Base-by-base conservation (phyloP, 1,140 invertebrate genomes). In the Galendromus occidentalis region DNA sequence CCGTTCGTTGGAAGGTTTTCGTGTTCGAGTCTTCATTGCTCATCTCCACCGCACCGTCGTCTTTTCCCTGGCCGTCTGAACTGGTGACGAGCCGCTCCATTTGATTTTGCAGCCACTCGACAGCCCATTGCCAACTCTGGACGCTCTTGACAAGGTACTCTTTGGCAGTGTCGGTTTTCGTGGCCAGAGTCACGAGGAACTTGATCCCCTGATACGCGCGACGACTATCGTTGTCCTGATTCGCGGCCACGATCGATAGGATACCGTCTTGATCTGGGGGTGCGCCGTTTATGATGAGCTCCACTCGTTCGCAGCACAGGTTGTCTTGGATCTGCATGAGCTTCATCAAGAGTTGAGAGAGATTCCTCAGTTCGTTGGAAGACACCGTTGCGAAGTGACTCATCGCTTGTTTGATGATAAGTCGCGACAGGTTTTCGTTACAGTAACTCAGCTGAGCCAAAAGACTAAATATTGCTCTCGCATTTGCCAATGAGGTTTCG, bases 161-260 rank as follows among this genome's bases (percentile, higher is more conserved):
- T 68, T 78, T 78, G n/a, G 69, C 70, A 33, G 66, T 22, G 25
- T 69, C 66, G 67, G 73, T 77, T 68, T 74, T 73, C 65, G 74
- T 75, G 18, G 75, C 73, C 41, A 78, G 67, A 44, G 68, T 73
- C 17, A 79, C 78, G 22, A 79, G 71, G 65, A 79, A 76, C 71
- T 80, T 80, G 63, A 80, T 77, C 69, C 77, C 77, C 70, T 79
- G 75, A 68, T 79, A 80, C 17, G 78, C 78, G 6, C 77, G 71
- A 1, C 76, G 69, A 64, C 75, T 76, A 69, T 79, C 77, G 64
- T 69, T 73, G 20, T 70, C 69, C 68, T 77, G 75, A 71, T 75
- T 75, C 42, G 71, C 69, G 44, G 71, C 69, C 29, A 76, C 76
- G 42, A 73, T 74, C 67, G 70, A 74, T 71, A 72, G 75, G 41